Conservation (phyloP, 2,888 invertebrate species). For the Troides aeacus region DNA sequence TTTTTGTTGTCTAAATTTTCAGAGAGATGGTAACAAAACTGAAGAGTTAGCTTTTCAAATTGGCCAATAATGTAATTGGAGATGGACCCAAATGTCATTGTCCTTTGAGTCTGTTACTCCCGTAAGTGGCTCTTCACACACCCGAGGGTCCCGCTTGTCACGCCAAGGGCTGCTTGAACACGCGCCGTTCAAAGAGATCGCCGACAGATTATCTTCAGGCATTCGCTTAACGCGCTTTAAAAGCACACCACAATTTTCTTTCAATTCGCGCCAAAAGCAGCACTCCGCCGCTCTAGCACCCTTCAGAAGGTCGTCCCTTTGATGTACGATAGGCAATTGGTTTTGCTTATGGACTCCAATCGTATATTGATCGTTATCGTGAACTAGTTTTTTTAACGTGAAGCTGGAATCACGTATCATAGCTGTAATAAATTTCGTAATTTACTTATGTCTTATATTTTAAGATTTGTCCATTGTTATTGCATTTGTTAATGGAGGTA, state of each 20-base stretch:
- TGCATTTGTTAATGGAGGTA: no score
- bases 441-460: no score
- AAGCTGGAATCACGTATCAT: no score
- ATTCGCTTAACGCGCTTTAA: conserved; percentile 28
- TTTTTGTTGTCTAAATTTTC: no score
- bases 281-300: conserved; percentile 15
- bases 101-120: conserved; percentile 18
- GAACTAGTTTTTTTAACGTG: conserved; percentile 1
- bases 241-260: conserved; percentile 24
- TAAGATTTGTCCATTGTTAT: no score
- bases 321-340: conserved; percentile 22
- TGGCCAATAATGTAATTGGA: conserved; percentile 8
- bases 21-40: no score
- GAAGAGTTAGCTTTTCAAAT: neutral
- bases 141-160: conserved; percentile 26
- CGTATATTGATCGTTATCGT: conserved; percentile 1
- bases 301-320: conserved; percentile 27
- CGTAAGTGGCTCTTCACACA: conserved; percentile 20
- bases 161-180: conserved; percentile 36
- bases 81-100: conserved; percentile 10
- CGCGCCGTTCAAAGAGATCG: conserved; percentile 38
- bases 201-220: conserved; percentile 38
- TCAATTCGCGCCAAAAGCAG: conserved; percentile 22
- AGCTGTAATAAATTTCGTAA: no score
- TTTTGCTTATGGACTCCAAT: conserved; percentile 22